A percentile compares a stretch with the other conserved stretches of the same genome.
Conservation (phyloP, 2,113 vertebrate species). For the Cochlearius cochlearius region DNA sequence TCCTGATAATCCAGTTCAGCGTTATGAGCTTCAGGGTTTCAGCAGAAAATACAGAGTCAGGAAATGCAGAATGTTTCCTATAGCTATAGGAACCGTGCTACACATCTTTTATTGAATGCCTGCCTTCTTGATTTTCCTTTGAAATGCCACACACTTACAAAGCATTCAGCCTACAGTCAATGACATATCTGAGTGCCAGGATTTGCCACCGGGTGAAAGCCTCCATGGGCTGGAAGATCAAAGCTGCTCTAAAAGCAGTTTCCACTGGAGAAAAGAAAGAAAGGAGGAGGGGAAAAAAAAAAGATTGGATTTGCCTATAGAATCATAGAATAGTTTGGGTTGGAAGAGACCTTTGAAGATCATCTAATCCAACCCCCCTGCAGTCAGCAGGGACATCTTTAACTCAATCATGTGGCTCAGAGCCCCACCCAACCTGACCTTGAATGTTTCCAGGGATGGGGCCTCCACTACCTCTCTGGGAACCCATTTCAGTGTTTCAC, state of each 20-base stretch:
- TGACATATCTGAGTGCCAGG: neutral
- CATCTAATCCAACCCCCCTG: neutral
- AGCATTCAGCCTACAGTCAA: neutral
- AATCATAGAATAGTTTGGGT: neutral
- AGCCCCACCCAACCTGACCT: neutral
- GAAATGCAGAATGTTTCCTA: neutral
- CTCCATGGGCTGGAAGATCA: neutral
- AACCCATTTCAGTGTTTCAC: neutral
- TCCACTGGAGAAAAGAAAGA: neutral
- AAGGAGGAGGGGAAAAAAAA: too few species aligned
- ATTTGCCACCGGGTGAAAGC: neutral
- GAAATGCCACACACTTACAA: neutral
- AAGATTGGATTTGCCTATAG: neutral
- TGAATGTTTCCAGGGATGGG: neutral
- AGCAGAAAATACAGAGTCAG: neutral
- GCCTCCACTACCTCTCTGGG: neutral
- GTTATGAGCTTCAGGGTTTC: neutral
- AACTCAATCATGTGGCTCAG: too few species aligned
- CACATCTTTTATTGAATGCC: neutral
- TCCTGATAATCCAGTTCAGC: neutral
- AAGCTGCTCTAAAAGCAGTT: neutral
- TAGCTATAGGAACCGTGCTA: neutral
- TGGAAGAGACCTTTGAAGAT: neutral
- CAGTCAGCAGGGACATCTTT: too few species aligned
- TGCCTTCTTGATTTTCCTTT: neutral